Evolutionary conservation across 2,888 invertebrate genomes (phyloP).

Genomic region (Hyles lineata): DNA sequence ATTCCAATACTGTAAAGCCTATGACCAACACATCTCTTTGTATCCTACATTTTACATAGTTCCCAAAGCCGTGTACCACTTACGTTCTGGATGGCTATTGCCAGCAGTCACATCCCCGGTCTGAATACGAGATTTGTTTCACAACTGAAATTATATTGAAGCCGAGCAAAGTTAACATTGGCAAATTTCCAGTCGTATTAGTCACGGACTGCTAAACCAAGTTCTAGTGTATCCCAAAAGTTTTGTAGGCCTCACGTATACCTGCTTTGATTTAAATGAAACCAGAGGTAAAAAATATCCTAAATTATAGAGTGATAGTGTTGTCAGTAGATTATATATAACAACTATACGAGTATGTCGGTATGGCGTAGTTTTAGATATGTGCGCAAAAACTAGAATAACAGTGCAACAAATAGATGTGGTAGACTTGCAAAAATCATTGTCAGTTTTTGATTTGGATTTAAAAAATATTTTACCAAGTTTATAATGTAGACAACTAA

Average conservation of each 20-base stretch:
- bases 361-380: neutral
- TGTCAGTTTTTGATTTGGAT: no score
- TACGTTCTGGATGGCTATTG: neutral
- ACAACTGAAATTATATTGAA: conserved; percentile 75
- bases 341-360: neutral
- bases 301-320: neutral
- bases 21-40: neutral
- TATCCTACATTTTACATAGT: conserved; percentile 1
- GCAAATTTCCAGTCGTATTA: conserved; percentile 66
- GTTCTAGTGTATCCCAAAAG: conserved; percentile 45
- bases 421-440: no score
- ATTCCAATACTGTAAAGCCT: neutral
- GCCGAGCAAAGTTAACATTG: conserved; percentile 71
- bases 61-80: conserved; percentile 4
- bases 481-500: no score
- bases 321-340: neutral
- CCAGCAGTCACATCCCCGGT: conserved; percentile 2
- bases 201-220: conserved; percentile 53
- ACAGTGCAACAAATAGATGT: no score
- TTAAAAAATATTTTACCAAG: no score
- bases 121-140: conserved; percentile 65
- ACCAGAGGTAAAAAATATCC: neutral
- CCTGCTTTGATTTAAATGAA: neutral
- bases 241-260: conserved; percentile 36
- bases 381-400: no score